These are phyloP conservation scores for Delichon dasypus DNA, from an alignment of 2,797 vertebrate species.

Conservation along the genomic window DNA sequence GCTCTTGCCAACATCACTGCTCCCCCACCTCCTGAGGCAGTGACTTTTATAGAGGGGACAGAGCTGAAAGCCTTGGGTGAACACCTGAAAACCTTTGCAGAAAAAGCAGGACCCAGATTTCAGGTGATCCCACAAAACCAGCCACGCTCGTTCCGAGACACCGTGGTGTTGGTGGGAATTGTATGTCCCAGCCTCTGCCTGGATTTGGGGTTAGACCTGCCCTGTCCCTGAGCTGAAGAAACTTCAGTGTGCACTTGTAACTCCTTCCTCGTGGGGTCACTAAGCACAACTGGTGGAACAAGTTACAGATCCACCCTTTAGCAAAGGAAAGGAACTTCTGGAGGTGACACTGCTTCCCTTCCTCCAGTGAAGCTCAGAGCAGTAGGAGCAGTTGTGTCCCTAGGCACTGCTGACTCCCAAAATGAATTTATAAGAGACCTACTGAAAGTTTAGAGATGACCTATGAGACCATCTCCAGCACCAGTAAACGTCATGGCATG, in stretches of 20 bases:
- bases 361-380: not conserved
- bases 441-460: not conserved
- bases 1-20: not conserved
- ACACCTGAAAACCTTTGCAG: not conserved
- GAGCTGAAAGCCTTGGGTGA: not conserved
- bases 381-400: not conserved
- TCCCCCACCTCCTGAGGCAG: not conserved
- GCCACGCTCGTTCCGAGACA: not conserved
- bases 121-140: fast-evolving
- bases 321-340: not conserved
- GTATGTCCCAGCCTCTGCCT: not conserved
- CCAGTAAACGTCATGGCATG: not conserved
- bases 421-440: not conserved
- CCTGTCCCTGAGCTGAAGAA: not conserved
- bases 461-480: not conserved
- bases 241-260: fast-evolving
- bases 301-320: not conserved
- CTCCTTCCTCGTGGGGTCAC: not conserved
- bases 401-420: not conserved
- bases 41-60: not conserved
- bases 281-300: not conserved
- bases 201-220: not conserved
- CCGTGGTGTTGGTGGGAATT: fast-evolving
- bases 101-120: not conserved
- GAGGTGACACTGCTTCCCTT: not conserved